These are phyloP conservation scores for Pelecanus crispus DNA, from an alignment of 2,113 vertebrate species.

Conservation along the genomic window DNA sequence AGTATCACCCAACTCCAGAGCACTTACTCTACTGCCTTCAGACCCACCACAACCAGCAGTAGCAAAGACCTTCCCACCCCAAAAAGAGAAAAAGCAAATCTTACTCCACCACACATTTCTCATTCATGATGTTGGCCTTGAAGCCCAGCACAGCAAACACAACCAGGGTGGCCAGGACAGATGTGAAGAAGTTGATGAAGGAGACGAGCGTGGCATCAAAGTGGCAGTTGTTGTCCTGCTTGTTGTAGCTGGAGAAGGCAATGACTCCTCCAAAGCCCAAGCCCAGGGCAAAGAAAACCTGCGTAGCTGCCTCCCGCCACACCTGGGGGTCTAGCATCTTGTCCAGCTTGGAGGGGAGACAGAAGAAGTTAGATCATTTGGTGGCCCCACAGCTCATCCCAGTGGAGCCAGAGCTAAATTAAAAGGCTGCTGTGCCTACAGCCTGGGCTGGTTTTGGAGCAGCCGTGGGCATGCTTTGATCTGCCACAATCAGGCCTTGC, in stretches of 20 bases:
- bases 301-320: slow-evolving; percentile 95
- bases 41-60: background rate
- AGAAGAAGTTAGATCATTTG: background rate
- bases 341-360: slow-evolving; percentile 78
- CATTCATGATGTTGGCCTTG: slow-evolving; percentile 98
- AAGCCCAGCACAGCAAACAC: slow-evolving; percentile 98
- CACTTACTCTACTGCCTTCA: background rate
- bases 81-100: background rate
- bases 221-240: slow-evolving; percentile 98
- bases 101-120: slow-evolving; percentile 98
- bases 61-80: background rate
- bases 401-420: background rate
- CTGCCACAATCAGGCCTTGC: background rate
- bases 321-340: slow-evolving; percentile 98
- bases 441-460: background rate
- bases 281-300: slow-evolving; percentile 96
- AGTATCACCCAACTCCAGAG: background rate
- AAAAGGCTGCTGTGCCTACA: background rate
- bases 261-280: slow-evolving; percentile 97
- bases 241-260: slow-evolving; percentile 99
- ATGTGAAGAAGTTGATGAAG: slow-evolving; percentile 96
- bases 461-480: background rate
- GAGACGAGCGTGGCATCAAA: slow-evolving; percentile 94
- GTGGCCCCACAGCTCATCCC: background rate
- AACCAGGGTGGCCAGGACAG: slow-evolving; percentile 92